Percentiles rank a stretch among this genome's conserved stretches.
Conservation (phyloP, 2,797 vertebrate genomes). For the Chrysocyon brachyurus region DNA sequence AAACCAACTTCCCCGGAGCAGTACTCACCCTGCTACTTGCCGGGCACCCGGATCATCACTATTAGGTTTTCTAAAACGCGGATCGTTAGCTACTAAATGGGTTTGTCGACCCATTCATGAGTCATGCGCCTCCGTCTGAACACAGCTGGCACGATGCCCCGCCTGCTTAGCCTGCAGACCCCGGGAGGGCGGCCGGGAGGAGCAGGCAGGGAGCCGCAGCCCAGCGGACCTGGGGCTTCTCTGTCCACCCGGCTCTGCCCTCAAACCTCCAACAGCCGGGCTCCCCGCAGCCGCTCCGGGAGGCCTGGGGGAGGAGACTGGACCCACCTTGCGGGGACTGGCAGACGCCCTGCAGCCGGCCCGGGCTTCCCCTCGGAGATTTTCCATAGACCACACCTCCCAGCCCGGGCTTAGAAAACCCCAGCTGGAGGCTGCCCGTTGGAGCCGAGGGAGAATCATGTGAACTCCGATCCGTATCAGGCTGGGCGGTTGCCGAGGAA, state of each 20-base stretch:
- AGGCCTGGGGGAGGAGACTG: not conserved
- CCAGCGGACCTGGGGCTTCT: not conserved
- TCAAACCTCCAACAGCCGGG: not conserved
- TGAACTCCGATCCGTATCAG: slow-evolving; percentile 73
- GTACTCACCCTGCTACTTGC: slow-evolving; percentile 29
- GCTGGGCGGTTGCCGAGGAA: slow-evolving; percentile 72
- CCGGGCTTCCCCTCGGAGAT: not conserved
- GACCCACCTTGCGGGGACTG: not conserved
- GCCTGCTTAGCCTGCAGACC: not conserved
- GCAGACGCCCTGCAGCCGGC: not conserved
- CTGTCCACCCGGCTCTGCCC: not conserved
- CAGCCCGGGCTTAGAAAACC: slow-evolving; percentile 35
- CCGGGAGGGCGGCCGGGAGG: not conserved
- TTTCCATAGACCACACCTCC: slow-evolving; percentile 40
- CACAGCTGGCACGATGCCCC: not conserved
- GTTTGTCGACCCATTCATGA: not conserved
- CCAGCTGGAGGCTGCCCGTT: slow-evolving; percentile 65
- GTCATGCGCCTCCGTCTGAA: not conserved
- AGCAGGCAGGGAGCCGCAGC: not conserved
- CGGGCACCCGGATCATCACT: not conserved
- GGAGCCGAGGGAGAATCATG: slow-evolving; percentile 77
- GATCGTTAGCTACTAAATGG: not conserved
- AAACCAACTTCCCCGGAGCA: not conserved
- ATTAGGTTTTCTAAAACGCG: not conserved
- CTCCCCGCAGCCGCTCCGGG: not conserved